Base-by-base conservation (phyloP, 2,888 invertebrate species). In the Calameuta idolon region DNA sequence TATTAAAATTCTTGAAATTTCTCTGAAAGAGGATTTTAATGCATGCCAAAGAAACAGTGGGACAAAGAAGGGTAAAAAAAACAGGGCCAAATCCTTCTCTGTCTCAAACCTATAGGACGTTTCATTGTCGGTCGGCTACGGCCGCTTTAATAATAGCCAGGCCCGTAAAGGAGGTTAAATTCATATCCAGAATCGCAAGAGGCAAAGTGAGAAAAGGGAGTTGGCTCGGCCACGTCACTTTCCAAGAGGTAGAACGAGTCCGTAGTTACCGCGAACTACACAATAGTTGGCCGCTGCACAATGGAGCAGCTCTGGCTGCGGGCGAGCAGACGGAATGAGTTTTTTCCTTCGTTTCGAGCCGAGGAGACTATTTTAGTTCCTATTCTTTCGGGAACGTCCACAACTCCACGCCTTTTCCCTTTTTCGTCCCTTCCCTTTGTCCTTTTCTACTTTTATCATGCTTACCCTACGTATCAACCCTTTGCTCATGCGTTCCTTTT, bases 281-380 rank as follows among this genome's bases (percentile, higher is more conserved):
- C 86, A 87, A 87, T 87, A 87, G 86, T 87, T 87, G 85, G 85
- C 83, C 82, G 82, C 82, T 83, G 80, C 82, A 84, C 85, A 85
- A 88, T 85, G 82, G 86, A 80, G 82, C 83, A 83, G 83, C 83
- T 81, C 77, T 80, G 83, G 83, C 83, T 86, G 83, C 82, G 84
- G 81, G 83, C 83, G 83, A 85, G 82, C 83, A 84, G 83, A 87
- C 85, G 86, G 83, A 87, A 87, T 87, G 86, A 88, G 85, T 86
- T 89, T 89, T 89, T 88, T 87, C 85, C 86, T 88, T 85, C 85
- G 87, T 87, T 88, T 84, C 83, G 83, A 80, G 80, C 78, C 73
- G 82, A 79, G 83, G 80, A 81, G 83, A 85, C 86, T 86, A 87
- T 89, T 89, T 87, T 83, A 85, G 83, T 84, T 87, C 80, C 83